Base-by-base conservation (phyloP, 2,113 vertebrate genomes). In the Nanorana parkeri region DNA sequence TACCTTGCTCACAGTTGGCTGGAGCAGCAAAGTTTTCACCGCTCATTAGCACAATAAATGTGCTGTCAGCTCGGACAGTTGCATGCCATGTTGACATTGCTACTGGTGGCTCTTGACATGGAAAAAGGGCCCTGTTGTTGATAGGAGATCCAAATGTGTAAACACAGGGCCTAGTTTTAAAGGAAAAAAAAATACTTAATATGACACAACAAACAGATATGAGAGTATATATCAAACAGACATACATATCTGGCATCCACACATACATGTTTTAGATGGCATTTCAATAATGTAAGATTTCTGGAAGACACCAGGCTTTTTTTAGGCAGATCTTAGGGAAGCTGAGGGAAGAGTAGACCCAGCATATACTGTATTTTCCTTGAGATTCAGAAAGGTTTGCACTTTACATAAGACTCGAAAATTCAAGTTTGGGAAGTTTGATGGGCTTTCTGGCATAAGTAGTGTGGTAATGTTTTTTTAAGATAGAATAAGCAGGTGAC, bases 41-140 rank as follows among this genome's bases (percentile, higher is more conserved):
- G 47, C 98, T 99, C 94, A 95, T 95, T 91, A 99, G 91, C 88
- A 97, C 96, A 90, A 94, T 90, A 90, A 94, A 96, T 80, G 91
- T 91, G 80, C 89, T 89, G 88, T 94, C 93, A 90, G 96, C 89
- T 91, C 88, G 92, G 55, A 99, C 91, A 61, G 92, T 92, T 36
- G 96, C 95, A 89, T 96, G 95, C 97, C 98, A 99, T 7, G 97
- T 99, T 91, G 98, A 98, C 96, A 99, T 96, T 88, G 98, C 96
- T 92, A 96, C 88, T n/a, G 98, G 96, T 80, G 97, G 96, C 77
- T 99, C 98, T 90, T 99, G 98, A 92, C 97, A 98, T 56, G 97
- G 97, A 88, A 99, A 97, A 86, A 99, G 96, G 75, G 98, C 97
- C 88, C 97, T 93, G 94, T 99, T 99, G 96, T 99, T 99, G 93